phyloP scores from a whole-genome alignment of 2,797 vertebrate genomes.

The Lepilemur septentrionalis region DNA sequence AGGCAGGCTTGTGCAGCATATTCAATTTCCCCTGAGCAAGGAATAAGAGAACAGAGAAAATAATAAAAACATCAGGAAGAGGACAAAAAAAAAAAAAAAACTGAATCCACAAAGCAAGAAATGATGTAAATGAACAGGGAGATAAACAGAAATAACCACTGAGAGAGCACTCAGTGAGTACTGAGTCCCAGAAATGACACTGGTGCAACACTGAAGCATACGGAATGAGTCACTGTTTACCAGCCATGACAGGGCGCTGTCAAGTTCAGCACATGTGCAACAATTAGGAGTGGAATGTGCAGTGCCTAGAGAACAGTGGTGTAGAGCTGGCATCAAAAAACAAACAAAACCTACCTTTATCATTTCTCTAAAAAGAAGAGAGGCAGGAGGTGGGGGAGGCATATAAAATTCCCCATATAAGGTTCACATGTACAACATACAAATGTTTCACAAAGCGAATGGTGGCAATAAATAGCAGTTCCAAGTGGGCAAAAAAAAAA shows the following conservation, averaged over 20 bases:
- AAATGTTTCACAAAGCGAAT: constrained; percentile 59
- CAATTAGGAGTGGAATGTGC: constrained; percentile 1
- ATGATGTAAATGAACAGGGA: not conserved
- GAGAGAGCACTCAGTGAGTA: not conserved
- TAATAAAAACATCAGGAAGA: not conserved
- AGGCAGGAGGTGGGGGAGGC: not conserved
- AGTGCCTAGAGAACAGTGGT: not conserved
- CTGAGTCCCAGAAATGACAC: constrained; percentile 8
- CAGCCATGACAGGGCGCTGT: constrained; percentile 26
- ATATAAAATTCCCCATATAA: not conserved
- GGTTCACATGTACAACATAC: not conserved
- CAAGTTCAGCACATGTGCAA: not conserved
- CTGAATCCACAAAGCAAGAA: not conserved
- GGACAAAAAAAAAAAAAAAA: not conserved
- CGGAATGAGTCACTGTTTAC: not conserved
- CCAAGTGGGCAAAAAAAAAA: constrained; percentile 17
- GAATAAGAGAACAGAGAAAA: not conserved
- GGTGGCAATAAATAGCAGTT: not conserved
- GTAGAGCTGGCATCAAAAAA: not conserved
- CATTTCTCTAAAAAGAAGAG: not conserved
- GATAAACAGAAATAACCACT: constrained; percentile 10
- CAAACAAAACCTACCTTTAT: not conserved
- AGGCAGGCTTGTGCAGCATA: not conserved
- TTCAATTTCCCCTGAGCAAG: not conserved
- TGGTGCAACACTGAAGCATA: not conserved